Base-by-base conservation (phyloP, 1,140 invertebrate species). In the Ylistrum balloti region DNA sequence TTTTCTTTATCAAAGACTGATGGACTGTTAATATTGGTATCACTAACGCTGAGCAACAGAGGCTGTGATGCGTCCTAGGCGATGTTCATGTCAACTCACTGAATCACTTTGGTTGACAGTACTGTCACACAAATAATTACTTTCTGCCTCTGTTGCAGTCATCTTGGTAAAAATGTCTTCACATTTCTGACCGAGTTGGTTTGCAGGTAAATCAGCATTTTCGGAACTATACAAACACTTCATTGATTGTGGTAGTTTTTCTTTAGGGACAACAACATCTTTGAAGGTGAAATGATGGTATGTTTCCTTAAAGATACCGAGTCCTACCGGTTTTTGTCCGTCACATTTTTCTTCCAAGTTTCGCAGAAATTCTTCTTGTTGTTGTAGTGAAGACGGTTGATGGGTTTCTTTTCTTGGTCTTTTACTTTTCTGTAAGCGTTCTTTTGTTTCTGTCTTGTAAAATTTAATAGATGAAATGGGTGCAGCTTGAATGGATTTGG, bases 391-490 rank as follows among this genome's bases (percentile, higher is more conserved):
- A 28, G 1, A n/a, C 15, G 1, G 56, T 22, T 74, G 56, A 2
- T 74, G 13, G 56, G 22, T 1, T 28, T n/a, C 1, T 74, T n/a
- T 74, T 74, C 15, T 2, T 28, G 9, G 5, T 74, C n/a, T 74
- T 74, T 28, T 74, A 28, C 15, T 3, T 28, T 2, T 28, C 2
- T 28, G 5, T n/a, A 74, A n/a, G n/a, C n/a, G n/a, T n/a, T 74
- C 56, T n/a, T 74, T 74, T 7, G 56, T n/a, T 28, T 1, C 22
- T n/a, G n/a, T 22, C 17, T 74, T 48, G n/a, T 88, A 88, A 48
- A 88, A 88, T n/a, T 88, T 88, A 10, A 88, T 88, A 17, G 28
- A 9, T 17, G 20, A 22, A 11, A 88, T 88, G 22, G n/a, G 20
- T 28, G 11, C 87, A 0, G 87, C 41, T 17, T 48, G 38, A 48